Conservation (phyloP, 2,113 vertebrate species). For the Pangasianodon hypophthalmus region DNA sequence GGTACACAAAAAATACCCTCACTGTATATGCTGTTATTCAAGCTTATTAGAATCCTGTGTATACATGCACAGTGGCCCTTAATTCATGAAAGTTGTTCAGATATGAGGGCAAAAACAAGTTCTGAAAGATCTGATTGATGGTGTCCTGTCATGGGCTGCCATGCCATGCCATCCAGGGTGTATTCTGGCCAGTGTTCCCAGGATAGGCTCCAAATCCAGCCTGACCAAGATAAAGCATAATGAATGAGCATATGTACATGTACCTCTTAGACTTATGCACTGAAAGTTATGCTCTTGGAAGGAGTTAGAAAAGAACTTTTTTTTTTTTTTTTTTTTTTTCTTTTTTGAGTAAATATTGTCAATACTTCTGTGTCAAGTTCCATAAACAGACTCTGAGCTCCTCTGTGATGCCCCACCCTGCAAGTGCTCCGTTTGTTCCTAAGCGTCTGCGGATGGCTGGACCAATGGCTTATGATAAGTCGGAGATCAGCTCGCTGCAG, state of each 20-base stretch:
- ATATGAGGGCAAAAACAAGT: not conserved
- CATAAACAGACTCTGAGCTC: constrained; percentile 96
- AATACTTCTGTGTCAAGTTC: constrained; percentile 77
- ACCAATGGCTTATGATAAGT: constrained; percentile 90
- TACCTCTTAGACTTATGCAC: not conserved
- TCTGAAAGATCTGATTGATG: not conserved
- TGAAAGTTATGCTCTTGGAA: not conserved
- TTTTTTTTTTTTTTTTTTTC: constrained; percentile 1
- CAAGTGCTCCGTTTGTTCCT: constrained; percentile 91
- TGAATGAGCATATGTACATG: not conserved
- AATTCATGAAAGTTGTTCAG: not conserved
- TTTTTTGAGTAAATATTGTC: not conserved
- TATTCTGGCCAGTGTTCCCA: not conserved
- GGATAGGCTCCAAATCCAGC: not conserved
- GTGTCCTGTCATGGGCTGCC: not conserved
- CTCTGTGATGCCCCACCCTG: constrained; percentile 90
- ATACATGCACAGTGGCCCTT: not conserved
- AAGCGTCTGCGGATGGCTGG: constrained; percentile 91
- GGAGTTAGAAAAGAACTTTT: not conserved
- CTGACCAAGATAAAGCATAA: not conserved
- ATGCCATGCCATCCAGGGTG: not conserved
- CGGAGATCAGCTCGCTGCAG: constrained; percentile 85
- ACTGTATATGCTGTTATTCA: constrained; percentile 57
- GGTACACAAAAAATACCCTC: constrained; percentile 69
- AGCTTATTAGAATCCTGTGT: not conserved